These are phyloP conservation scores for Tricholaema leucomelas DNA, from an alignment of 2,113 vertebrate species.

Conservation along the genomic window DNA sequence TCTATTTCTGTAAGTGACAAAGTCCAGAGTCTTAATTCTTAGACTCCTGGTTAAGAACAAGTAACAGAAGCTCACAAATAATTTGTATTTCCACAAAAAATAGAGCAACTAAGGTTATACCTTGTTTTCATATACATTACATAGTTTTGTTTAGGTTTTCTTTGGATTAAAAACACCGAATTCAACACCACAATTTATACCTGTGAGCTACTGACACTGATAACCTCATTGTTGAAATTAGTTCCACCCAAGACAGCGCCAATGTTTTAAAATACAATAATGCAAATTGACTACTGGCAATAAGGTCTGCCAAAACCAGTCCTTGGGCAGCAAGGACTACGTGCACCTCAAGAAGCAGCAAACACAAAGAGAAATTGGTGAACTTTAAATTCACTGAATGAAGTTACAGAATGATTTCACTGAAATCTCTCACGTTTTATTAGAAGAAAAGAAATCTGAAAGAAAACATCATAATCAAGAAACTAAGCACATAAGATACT, in stretches of 20 bases:
- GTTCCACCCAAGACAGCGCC: not conserved
- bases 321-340: not conserved
- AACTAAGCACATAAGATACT: not conserved
- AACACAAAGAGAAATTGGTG: fast-evolving
- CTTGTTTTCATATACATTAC: not conserved
- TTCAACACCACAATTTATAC: not conserved
- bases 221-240: not conserved
- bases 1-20: not conserved
- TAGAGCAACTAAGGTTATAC: not conserved
- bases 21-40: not conserved
- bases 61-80: not conserved
- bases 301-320: not conserved
- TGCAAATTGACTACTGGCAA: not conserved
- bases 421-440: not conserved
- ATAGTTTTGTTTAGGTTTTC: not conserved
- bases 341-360: not conserved
- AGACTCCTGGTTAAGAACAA: not conserved
- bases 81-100: not conserved
- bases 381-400: not conserved
- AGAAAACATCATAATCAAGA: not conserved
- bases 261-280: not conserved
- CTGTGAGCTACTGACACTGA: not conserved
- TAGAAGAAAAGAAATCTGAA: not conserved
- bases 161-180: not conserved
- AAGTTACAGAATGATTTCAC: not conserved